Percentiles rank a stretch among this genome's conserved stretches.
These are phyloP conservation scores for Pteria penguin DNA, from an alignment of 2,888 invertebrate species.

Conservation along the genomic window DNA sequence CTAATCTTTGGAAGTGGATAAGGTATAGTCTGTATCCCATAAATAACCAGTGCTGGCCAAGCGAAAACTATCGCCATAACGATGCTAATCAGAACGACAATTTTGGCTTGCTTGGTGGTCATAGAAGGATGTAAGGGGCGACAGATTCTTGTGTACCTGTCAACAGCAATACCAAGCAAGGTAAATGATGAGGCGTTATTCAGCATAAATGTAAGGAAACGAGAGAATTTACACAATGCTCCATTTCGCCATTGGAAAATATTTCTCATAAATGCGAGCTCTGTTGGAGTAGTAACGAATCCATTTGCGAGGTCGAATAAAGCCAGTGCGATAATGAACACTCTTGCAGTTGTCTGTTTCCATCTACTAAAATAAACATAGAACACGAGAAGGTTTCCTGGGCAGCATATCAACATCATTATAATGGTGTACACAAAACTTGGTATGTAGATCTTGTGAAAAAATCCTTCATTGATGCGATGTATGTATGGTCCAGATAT, in stretches of 20 bases:
- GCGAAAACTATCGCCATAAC: constrained; percentile 36
- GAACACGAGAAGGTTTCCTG: constrained; percentile 26
- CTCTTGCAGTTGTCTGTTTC: constrained; percentile 31
- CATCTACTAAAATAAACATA: constrained; percentile 32
- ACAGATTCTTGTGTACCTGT: constrained; percentile 55
- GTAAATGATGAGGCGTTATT: constrained; percentile 58
- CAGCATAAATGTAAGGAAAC: constrained; percentile 56
- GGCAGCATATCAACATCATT: constrained; percentile 19
- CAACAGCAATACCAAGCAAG: constrained; percentile 54
- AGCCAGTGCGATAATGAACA: constrained; percentile 39
- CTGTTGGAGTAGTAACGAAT: constrained; percentile 25
- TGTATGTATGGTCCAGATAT: too few relatives aligned
- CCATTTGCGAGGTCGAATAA: constrained; percentile 36
- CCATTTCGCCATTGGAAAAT: constrained; percentile 24
- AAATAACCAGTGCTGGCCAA: constrained; percentile 50
- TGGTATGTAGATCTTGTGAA: constrained; percentile 7
- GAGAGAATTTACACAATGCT: constrained; percentile 51
- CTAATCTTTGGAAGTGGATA: constrained; percentile 7
- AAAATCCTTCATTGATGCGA: constrained; percentile 15
- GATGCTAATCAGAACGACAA: constrained; percentile 4
- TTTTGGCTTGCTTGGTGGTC: constrained; percentile 21
- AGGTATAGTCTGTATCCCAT: constrained; percentile 47
- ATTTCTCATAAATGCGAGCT: constrained; percentile 11
- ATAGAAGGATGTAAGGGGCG: constrained; percentile 51
- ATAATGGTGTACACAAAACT: constrained; percentile 23